A percentile compares a stretch with the other conserved stretches of the same genome.
phyloP scores from a whole-genome alignment of 2,113 vertebrate species.

The Brachyistius frenatus region DNA sequence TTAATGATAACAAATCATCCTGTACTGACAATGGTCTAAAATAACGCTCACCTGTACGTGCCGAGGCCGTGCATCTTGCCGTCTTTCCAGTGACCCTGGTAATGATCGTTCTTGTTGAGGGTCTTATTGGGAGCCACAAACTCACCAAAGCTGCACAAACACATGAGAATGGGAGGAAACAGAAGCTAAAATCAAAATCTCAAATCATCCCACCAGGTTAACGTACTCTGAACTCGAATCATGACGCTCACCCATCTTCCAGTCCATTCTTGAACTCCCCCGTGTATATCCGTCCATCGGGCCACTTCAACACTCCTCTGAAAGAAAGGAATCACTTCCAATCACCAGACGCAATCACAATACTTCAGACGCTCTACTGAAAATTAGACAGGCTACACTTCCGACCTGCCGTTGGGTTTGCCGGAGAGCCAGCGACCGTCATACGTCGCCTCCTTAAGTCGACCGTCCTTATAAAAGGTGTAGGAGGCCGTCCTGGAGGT shows the following conservation, averaged over 20 bases:
- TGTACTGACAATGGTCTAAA: too few relatives aligned
- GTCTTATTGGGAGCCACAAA: slow-evolving; percentile 90
- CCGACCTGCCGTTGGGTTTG: slow-evolving; percentile 94
- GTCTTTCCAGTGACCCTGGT: slow-evolving; percentile 95
- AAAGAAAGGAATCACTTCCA: background rate
- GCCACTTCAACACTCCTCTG: slow-evolving; percentile 94
- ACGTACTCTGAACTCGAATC: too few relatives aligned
- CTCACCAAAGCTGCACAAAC: slow-evolving; percentile 89
- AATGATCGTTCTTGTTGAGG: slow-evolving; percentile 90
- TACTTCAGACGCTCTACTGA: background rate
- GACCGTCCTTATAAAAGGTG: slow-evolving; percentile 95
- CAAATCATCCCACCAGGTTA: too few relatives aligned
- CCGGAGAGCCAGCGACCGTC: slow-evolving; percentile 93
- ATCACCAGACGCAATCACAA: background rate
- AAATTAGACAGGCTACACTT: background rate
- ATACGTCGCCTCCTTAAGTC: slow-evolving; percentile 93
- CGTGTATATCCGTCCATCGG: slow-evolving; percentile 92
- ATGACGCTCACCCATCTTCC: slow-evolving; percentile 91
- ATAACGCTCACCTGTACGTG: slow-evolving; percentile 86
- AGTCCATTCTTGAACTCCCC: slow-evolving; percentile 94
- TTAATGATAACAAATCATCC: too few relatives aligned
- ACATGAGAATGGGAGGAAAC: background rate
- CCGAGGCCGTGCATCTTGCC: slow-evolving; percentile 96
- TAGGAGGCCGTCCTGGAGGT: slow-evolving; percentile 93
- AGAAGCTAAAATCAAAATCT: background rate